phyloP scores from a whole-genome alignment of 2,113 vertebrate species.

The Malurus elegans region DNA sequence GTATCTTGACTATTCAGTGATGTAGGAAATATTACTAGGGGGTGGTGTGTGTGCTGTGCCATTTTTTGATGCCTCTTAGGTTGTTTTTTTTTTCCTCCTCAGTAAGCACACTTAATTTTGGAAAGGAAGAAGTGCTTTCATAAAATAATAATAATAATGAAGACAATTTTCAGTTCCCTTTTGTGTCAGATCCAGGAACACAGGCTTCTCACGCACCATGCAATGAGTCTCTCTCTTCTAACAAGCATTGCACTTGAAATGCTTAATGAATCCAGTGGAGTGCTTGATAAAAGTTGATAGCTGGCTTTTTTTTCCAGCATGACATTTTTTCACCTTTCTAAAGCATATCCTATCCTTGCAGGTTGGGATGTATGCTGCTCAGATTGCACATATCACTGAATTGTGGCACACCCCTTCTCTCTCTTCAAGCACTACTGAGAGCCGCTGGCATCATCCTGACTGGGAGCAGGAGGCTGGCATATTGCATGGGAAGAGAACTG shows the following conservation, averaged over 20 bases:
- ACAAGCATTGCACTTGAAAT: slow-evolving; percentile 11
- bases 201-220: neutral
- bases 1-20: neutral
- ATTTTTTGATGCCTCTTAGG: neutral
- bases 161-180: slow-evolving; percentile 27
- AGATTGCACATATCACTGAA: neutral
- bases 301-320: neutral
- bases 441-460: neutral
- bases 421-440: neutral
- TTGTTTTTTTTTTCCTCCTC: neutral
- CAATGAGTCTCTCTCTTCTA: neutral
- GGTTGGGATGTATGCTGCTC: neutral
- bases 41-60: neutral
- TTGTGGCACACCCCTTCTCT: neutral
- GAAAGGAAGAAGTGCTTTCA: neutral
- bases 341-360: neutral
- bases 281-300: slow-evolving; percentile 30
- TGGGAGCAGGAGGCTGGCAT: neutral
- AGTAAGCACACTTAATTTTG: neutral
- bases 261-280: slow-evolving; percentile 6
- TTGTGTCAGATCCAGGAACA: neutral
- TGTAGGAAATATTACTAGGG: neutral
- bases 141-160: slow-evolving; percentile 12
- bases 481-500: neutral
- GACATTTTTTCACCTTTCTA: neutral